phyloP scores from a whole-genome alignment of 2,113 vertebrate genomes.

The Geococcyx californianus region DNA sequence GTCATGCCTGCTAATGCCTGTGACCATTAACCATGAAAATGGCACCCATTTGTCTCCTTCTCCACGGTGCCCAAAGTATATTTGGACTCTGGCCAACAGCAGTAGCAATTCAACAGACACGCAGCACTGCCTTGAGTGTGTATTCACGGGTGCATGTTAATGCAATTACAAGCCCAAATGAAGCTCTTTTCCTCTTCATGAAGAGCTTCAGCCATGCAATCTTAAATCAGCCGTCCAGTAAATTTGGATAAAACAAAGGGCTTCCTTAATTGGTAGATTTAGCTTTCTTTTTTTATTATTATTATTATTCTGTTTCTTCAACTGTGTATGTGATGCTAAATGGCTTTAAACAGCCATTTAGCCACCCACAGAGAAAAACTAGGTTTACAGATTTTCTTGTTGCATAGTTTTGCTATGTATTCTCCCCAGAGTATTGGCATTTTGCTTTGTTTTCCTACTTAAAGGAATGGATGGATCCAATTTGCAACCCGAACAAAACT shows the following conservation, averaged over 20 bases:
- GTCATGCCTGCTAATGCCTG: background rate
- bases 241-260: background rate
- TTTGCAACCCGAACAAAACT: conserved; percentile 31
- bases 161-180: conserved; percentile 36
- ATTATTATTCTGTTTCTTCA: background rate
- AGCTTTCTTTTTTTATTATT: background rate
- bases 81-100: background rate
- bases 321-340: conserved; percentile 18
- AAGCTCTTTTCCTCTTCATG: background rate
- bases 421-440: conserved; percentile 34
- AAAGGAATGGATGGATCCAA: conserved; percentile 61
- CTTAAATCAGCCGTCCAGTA: conserved; percentile 29
- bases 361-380: conserved; percentile 54
- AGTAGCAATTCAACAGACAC: background rate
- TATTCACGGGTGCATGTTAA: conserved; percentile 3
- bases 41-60: conserved; percentile 37
- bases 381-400: conserved; percentile 55
- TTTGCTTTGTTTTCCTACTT: conserved; percentile 55
- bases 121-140: background rate
- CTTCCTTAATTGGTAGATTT: background rate
- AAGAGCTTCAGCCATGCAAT: background rate
- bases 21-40: conserved; percentile 21
- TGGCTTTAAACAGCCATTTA: conserved; percentile 63
- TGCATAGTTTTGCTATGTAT: background rate
- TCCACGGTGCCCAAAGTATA: background rate